A percentile compares a stretch with the other conserved stretches of the same genome.
Conservation (phyloP, 2,888 invertebrate genomes). For the Boloria selene region DNA sequence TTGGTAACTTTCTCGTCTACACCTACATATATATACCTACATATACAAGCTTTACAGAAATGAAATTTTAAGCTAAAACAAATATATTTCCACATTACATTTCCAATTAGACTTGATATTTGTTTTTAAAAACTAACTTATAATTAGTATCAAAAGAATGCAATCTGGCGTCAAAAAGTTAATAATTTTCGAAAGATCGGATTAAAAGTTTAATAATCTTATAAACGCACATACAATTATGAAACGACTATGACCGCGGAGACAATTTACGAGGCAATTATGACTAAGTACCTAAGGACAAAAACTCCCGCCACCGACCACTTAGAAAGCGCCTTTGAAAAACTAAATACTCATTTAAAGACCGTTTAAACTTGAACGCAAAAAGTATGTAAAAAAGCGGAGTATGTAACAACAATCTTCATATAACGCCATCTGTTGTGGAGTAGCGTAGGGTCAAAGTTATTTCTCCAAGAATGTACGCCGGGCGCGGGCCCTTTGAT, state of each 20-base stretch:
- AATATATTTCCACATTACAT: no score
- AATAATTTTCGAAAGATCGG: slow-evolving; percentile 10
- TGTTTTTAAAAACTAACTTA: no score
- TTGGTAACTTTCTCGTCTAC: background rate
- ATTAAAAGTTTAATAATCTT: slow-evolving; percentile 7
- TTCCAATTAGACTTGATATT: no score
- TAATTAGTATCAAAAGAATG: slow-evolving; percentile 33
- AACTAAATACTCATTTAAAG: slow-evolving; percentile 76
- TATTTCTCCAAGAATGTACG: slow-evolving; percentile 70
- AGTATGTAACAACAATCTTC: slow-evolving; percentile 68
- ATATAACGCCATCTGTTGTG: slow-evolving; percentile 76
- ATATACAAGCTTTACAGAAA: no score
- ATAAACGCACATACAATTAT: slow-evolving; percentile 50
- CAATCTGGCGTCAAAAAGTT: slow-evolving; percentile 54
- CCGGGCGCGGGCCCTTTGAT: slow-evolving; percentile 76
- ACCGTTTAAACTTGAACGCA: slow-evolving; percentile 74
- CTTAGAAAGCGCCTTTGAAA: slow-evolving; percentile 80
- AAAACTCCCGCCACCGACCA: slow-evolving; percentile 61
- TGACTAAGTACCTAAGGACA: slow-evolving; percentile 66
- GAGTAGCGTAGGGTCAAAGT: slow-evolving; percentile 75
- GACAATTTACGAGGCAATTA: slow-evolving; percentile 73
- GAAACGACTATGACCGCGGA: slow-evolving; percentile 64
- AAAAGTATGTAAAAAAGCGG: slow-evolving; percentile 61
- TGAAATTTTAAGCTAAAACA: no score
- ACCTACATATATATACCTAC: no score